Evolutionary conservation across 2,797 vertebrate genomes (phyloP).

Genomic region (Garrulus glandarius): DNA sequence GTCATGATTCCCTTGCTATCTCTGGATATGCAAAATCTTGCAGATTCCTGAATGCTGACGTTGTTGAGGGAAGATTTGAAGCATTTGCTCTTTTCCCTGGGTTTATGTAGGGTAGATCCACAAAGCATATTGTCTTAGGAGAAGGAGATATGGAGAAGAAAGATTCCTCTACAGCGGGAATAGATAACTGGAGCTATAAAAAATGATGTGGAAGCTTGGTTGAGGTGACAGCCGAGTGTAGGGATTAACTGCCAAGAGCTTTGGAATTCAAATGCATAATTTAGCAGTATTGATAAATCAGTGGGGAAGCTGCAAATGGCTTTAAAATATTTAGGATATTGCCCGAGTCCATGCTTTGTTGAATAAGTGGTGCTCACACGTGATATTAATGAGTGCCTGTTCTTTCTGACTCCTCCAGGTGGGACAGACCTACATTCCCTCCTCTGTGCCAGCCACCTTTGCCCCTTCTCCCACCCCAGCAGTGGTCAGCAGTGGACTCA

Average conservation of each 20-base stretch:
- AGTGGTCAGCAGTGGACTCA: slow-evolving; percentile 90
- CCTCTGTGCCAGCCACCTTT: slow-evolving; percentile 92
- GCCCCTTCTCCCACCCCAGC: slow-evolving; percentile 96
- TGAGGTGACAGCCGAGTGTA: background rate
- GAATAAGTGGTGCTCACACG: background rate
- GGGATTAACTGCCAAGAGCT: slow-evolving; percentile 25
- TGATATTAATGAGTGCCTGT: background rate
- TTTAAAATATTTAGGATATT: slow-evolving; percentile 54
- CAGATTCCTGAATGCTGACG: background rate
- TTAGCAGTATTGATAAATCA: slow-evolving; percentile 50
- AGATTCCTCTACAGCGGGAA: background rate
- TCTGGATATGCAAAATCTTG: slow-evolving; percentile 30
- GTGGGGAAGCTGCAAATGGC: background rate
- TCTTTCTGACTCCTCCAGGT: slow-evolving; percentile 78
- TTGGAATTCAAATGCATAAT: slow-evolving; percentile 44
- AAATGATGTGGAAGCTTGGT: background rate
- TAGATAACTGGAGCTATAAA: background rate
- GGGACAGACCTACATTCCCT: slow-evolving; percentile 95
- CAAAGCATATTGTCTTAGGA: background rate
- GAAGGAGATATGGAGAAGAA: background rate
- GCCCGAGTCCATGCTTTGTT: background rate
- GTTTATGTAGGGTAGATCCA: background rate
- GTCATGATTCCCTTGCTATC: slow-evolving; percentile 7
- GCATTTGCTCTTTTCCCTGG: background rate
- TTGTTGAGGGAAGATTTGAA: background rate